These are phyloP conservation scores for Agrilus cyanescens DNA, from an alignment of 2,888 invertebrate species.

Conservation along the genomic window DNA sequence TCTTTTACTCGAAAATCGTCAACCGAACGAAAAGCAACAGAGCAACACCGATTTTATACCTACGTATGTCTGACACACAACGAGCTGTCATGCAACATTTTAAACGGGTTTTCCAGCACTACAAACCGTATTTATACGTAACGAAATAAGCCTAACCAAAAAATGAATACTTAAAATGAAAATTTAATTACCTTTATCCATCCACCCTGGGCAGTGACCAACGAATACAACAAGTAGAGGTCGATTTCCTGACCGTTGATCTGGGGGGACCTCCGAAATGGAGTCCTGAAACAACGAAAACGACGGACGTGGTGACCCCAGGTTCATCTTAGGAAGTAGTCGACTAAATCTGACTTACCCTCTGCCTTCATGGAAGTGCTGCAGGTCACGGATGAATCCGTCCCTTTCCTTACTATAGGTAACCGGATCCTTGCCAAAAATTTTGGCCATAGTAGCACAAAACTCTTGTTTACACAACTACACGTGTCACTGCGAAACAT, in stretches of 20 bases:
- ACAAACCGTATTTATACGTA: constrained; percentile 11
- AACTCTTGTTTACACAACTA: constrained; percentile 27
- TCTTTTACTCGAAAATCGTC: too few species aligned
- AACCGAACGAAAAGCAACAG: constrained; percentile 1
- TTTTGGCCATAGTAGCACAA: constrained; percentile 44
- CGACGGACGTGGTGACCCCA: constrained; percentile 5
- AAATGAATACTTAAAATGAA: constrained; percentile 5
- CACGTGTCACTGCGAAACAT: constrained; percentile 34
- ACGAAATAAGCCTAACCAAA: constrained; percentile 5
- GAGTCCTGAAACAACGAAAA: constrained; percentile 36
- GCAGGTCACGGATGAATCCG: constrained; percentile 71
- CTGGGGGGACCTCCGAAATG: constrained; percentile 53
- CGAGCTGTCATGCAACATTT: not conserved
- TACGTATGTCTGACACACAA: too few species aligned
- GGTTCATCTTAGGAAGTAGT: constrained; percentile 2
- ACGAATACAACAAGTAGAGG: constrained; percentile 79
- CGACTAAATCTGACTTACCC: constrained; percentile 56
- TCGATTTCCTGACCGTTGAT: constrained; percentile 88
- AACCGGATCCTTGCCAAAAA: constrained; percentile 57
- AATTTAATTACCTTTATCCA: constrained; percentile 71
- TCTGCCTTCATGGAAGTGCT: constrained; percentile 82
- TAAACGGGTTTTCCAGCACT: constrained; percentile 2
- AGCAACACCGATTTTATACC: not conserved
- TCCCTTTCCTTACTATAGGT: constrained; percentile 68
- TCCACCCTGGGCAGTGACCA: constrained; percentile 87